These are phyloP conservation scores for Cataglyphis rosenhaueri DNA, from an alignment of 2,888 invertebrate genomes.

Conservation along the genomic window DNA sequence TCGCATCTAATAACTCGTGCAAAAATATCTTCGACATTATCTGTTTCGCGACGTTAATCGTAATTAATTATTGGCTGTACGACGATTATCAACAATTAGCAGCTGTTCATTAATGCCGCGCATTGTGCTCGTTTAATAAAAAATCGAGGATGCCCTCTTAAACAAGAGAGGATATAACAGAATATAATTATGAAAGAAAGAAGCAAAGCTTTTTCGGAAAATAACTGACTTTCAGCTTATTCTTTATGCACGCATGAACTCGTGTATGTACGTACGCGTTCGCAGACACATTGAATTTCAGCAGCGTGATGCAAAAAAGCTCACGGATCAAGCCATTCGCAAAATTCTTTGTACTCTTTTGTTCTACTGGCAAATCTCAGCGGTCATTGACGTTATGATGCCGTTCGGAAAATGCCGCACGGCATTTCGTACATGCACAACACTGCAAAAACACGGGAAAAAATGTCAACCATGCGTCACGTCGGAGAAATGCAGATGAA, in stretches of 20 bases:
- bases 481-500: conserved; percentile 32
- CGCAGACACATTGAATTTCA: background rate
- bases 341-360: conserved; percentile 59
- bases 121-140: background rate
- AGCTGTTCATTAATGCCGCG: background rate
- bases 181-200: background rate
- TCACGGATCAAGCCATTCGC: conserved; percentile 46
- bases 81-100: background rate
- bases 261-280: conserved; percentile 24
- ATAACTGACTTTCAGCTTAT: background rate
- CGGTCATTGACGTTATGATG: conserved; percentile 47
- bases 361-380: conserved; percentile 51
- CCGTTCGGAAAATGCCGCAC: conserved; percentile 36
- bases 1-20: background rate
- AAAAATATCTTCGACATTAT: background rate
- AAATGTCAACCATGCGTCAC: conserved; percentile 32
- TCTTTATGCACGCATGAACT: background rate
- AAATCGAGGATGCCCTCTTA: background rate
- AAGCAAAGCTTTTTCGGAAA: background rate
- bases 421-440: conserved; percentile 26
- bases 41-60: background rate
- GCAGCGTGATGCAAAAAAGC: conserved; percentile 33
- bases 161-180: background rate
- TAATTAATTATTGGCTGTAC: background rate
- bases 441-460: conserved; percentile 28